Conservation (phyloP, 2,888 invertebrate species). For the Nymphalis urticae region DNA sequence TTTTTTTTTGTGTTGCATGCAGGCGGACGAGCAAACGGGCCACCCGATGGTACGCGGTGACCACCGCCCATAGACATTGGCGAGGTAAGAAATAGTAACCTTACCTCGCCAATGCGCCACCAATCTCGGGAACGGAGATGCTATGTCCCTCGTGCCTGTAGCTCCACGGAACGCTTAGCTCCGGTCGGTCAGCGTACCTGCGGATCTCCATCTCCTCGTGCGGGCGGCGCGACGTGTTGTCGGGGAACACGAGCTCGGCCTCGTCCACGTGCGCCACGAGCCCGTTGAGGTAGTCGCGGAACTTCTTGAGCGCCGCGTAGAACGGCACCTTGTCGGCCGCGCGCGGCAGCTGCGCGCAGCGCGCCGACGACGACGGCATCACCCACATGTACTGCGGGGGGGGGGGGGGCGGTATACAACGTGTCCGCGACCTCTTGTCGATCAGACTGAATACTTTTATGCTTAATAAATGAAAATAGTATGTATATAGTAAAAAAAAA, state of each 20-base stretch:
- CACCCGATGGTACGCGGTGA: too few species aligned
- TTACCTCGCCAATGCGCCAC: too few species aligned
- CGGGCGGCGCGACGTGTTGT: conserved; percentile 74
- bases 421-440: too few species aligned
- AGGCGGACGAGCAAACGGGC: too few species aligned
- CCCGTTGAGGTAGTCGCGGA: conserved; percentile 96
- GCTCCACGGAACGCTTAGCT: not conserved
- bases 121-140: too few species aligned
- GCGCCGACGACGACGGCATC: conserved; percentile 98
- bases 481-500: too few species aligned
- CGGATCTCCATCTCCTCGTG: conserved; percentile 81
- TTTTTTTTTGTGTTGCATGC: too few species aligned
- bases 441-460: too few species aligned
- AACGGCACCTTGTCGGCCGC: conserved; percentile 99
- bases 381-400: conserved; percentile 98
- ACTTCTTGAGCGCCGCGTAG: conserved; percentile 96
- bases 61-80: too few species aligned
- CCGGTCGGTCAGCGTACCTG: conserved; percentile 50
- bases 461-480: too few species aligned
- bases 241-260: conserved; percentile 91
- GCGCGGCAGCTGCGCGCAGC: conserved; percentile 98
- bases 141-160: not conserved
- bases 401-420: too few species aligned
- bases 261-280: conserved; percentile 92
- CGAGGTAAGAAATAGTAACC: too few species aligned